phyloP scores from a whole-genome alignment of 2,113 vertebrate species.

The Donacobius atricapilla region DNA sequence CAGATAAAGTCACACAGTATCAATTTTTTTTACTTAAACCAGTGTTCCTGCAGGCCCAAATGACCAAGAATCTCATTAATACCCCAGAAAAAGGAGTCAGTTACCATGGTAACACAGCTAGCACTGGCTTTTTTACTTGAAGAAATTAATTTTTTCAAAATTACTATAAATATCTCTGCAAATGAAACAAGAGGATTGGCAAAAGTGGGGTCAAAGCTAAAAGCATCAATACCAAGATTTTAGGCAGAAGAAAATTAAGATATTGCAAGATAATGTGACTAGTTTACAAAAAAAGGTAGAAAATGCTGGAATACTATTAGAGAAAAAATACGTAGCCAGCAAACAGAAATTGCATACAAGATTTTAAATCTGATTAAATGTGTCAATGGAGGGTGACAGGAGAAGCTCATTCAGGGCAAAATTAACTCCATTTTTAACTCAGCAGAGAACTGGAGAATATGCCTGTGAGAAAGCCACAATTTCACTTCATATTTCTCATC shows the following conservation, averaged over 20 bases:
- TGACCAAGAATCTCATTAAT: neutral
- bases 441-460: neutral
- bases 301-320: neutral
- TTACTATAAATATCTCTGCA: neutral
- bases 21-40: neutral
- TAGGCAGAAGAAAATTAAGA: neutral
- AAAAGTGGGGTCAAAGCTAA: neutral
- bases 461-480: neutral
- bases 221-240: neutral
- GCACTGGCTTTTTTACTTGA: neutral
- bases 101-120: neutral
- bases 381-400: fast-evolving
- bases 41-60: neutral
- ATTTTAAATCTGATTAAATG: neutral
- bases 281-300: neutral
- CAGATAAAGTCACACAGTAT: neutral
- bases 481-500: neutral
- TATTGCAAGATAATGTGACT: neutral
- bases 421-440: neutral
- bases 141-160: neutral
- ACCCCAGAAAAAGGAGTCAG: neutral
- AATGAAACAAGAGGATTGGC: neutral
- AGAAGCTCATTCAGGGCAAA: neutral
- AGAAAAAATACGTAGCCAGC: neutral
- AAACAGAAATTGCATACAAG: neutral